A percentile compares a stretch with the other conserved stretches of the same genome.
Conservation (phyloP, 1,140 invertebrate species). For the Holcopasites calliopsidis region DNA sequence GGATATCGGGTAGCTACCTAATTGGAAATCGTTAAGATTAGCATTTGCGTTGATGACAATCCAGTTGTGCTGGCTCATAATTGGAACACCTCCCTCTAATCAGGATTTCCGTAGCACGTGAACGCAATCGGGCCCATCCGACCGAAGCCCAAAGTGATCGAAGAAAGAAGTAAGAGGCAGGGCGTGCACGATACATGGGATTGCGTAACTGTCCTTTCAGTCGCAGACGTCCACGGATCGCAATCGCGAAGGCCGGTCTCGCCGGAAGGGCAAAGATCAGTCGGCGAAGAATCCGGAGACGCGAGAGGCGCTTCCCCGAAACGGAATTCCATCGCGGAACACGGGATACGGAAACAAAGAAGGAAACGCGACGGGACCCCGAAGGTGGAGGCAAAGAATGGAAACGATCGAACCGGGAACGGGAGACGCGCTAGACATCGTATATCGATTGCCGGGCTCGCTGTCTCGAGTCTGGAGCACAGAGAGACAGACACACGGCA, state of each 20-base stretch:
- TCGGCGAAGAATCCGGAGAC: conserved; percentile 23
- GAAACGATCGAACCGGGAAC: conserved; percentile 29
- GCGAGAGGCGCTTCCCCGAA: conserved; percentile 45
- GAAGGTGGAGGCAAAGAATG: conserved; percentile 38
- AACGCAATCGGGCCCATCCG: conserved; percentile 25
- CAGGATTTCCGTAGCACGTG: not conserved
- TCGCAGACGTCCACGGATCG: conserved; percentile 49
- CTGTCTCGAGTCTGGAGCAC: conserved; percentile 49
- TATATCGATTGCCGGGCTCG: conserved; percentile 70
- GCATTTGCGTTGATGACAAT: no score
- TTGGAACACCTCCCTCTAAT: not conserved
- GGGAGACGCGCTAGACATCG: conserved; percentile 51
- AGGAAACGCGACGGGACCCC: conserved; percentile 58
- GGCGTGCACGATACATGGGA: conserved; percentile 40
- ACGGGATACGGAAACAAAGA: conserved; percentile 57
- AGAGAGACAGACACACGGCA: not conserved
- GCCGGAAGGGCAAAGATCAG: conserved; percentile 14
- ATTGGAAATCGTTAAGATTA: not conserved
- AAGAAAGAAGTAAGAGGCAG: conserved; percentile 43
- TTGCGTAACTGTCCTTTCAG: conserved; percentile 49
- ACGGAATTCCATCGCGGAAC: conserved; percentile 62
- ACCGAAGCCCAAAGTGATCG: not conserved
- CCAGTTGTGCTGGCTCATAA: no score
- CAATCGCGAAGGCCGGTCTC: conserved; percentile 46
- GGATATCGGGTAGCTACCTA: not conserved